Evolutionary conservation across 2,888 invertebrate species (phyloP).

Genomic region (Trichopoda pennipes): DNA sequence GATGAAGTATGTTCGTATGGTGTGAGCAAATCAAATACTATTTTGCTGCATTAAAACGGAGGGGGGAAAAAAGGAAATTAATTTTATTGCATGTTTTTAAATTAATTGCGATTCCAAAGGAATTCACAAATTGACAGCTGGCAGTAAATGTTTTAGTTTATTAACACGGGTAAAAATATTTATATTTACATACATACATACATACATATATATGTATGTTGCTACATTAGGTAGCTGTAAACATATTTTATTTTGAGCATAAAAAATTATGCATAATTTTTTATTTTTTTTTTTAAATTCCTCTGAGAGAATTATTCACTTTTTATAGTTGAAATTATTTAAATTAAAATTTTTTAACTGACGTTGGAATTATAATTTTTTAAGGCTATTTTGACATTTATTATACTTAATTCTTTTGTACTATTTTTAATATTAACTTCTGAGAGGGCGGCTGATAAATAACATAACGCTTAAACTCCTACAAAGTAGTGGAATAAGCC

Average conservation of each 20-base stretch:
- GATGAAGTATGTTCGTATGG: constrained; percentile 7
- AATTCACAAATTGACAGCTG: constrained; percentile 55
- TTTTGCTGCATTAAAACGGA: background rate
- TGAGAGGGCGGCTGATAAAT: too few species aligned
- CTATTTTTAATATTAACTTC: too few species aligned
- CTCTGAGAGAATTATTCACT: constrained; percentile 7
- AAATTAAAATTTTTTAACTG: too few species aligned
- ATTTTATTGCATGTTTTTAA: constrained; percentile 54
- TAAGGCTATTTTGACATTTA: too few species aligned
- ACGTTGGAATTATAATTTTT: too few species aligned
- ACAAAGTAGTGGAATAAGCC: too few species aligned
- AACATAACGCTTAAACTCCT: too few species aligned
- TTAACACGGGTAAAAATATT: background rate
- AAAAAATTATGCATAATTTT: background rate
- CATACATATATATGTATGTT: background rate
- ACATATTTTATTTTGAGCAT: background rate
- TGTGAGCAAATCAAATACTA: background rate
- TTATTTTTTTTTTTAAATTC: constrained; percentile 31
- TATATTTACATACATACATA: background rate
- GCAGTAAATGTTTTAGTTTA: background rate
- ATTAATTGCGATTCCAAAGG: constrained; percentile 56
- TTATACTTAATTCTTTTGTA: too few species aligned
- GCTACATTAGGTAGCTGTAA: background rate
- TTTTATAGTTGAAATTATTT: background rate
- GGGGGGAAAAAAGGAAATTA: constrained; percentile 9